Evolutionary conservation across 2,113 vertebrate species (phyloP).

Genomic region (Chamaetylas fuelleborni): DNA sequence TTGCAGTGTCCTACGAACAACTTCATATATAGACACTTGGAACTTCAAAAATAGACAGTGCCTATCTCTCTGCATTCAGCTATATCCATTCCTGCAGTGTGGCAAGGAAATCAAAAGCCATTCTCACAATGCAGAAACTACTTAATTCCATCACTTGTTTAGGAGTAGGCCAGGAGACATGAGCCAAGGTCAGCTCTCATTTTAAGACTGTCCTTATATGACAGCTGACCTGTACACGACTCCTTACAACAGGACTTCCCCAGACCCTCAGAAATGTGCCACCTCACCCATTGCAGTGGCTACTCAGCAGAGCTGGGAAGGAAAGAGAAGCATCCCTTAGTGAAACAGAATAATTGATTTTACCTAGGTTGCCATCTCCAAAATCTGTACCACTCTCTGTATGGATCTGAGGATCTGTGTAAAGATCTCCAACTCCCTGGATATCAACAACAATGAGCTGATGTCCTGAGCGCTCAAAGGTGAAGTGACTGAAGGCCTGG

Average conservation of each 20-base stretch:
- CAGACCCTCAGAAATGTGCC: not conserved
- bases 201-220: not conserved
- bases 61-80: not conserved
- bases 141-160: not conserved
- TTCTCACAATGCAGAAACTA: not conserved
- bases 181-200: not conserved
- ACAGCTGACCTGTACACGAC: not conserved
- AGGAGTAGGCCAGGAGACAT: not conserved
- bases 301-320: not conserved
- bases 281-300: not conserved
- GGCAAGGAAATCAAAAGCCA: not conserved
- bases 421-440: constrained; percentile 96
- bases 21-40: not conserved
- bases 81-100: not conserved
- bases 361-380: constrained; percentile 96
- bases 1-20: not conserved
- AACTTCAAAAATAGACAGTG: not conserved
- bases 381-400: constrained; percentile 91
- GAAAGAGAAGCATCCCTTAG: not conserved
- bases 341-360: not conserved
- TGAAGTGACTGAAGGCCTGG: constrained; percentile 97
- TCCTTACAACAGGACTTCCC: not conserved
- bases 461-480: constrained; percentile 94
- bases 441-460: constrained; percentile 97
- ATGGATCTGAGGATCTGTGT: constrained; percentile 98